phyloP scores from a whole-genome alignment of 1,140 invertebrate genomes.

The Chironomus striatipennis region DNA sequence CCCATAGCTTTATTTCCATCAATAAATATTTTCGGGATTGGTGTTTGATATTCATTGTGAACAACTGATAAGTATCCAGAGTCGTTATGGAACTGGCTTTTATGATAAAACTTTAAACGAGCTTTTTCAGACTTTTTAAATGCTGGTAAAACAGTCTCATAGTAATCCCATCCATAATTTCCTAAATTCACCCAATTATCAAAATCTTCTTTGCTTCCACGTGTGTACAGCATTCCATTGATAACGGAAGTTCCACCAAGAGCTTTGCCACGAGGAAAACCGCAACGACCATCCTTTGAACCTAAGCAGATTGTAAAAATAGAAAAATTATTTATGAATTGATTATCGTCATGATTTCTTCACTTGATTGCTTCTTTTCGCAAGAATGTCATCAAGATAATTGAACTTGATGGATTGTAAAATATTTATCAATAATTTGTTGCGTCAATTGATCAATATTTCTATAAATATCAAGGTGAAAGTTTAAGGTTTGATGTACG shows the following conservation, averaged over 20 bases:
- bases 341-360: no score
- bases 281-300: constrained; percentile 45
- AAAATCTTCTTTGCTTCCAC: constrained; percentile 68
- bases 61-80: constrained; percentile 46
- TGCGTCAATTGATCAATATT: no score
- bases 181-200: constrained; percentile 63
- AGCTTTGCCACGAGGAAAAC: constrained; percentile 47
- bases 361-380: no score
- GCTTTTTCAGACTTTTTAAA: constrained; percentile 53
- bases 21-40: constrained; percentile 51
- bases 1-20: constrained; percentile 51
- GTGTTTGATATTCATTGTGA: constrained; percentile 45
- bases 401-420: no score
- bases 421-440: no score
- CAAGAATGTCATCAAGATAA: no score
- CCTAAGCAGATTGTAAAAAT: constrained; percentile 32
- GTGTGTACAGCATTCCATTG: constrained; percentile 81
- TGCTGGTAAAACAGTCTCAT: constrained; percentile 59
- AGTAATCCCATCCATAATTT: constrained; percentile 68
- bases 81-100: constrained; percentile 47
- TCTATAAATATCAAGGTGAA: no score
- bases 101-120: constrained; percentile 41
- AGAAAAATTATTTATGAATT: constrained; percentile 26
- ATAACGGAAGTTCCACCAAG: constrained; percentile 69
- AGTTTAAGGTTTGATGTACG: no score